These are phyloP conservation scores for Coleophora deauratella DNA, from an alignment of 2,888 invertebrate genomes.

Conservation along the genomic window DNA sequence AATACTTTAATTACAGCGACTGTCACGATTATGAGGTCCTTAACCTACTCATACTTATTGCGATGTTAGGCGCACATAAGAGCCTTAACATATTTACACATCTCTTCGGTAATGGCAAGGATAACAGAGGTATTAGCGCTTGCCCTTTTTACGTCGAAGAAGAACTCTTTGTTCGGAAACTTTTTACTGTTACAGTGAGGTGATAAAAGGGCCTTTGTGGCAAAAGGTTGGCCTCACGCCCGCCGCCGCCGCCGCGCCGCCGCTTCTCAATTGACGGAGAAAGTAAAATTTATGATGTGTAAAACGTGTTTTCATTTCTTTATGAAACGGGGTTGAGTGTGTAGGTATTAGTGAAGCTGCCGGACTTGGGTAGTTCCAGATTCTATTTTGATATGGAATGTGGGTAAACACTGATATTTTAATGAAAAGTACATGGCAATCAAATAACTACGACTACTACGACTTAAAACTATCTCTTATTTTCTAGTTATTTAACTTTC, in stretches of 20 bases:
- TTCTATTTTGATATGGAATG: too few species aligned
- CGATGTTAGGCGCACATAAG: too few species aligned
- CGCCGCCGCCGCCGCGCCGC: conserved; percentile 30
- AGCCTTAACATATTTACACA: conserved; percentile 19
- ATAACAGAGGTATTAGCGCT: conserved; percentile 40
- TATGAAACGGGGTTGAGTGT: neutral
- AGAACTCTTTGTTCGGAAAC: conserved; percentile 40
- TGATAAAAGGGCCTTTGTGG: conserved; percentile 50
- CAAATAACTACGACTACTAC: too few species aligned
- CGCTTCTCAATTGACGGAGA: conserved; percentile 44
- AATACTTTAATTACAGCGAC: too few species aligned
- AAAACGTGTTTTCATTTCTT: conserved; percentile 26
- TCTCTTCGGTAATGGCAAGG: conserved; percentile 20
- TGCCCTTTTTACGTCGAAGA: conserved; percentile 38
- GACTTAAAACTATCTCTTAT: too few species aligned
- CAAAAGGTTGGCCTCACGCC: conserved; percentile 28
- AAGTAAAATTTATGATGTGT: conserved; percentile 47
- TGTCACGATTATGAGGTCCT: too few species aligned
- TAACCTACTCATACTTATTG: too few species aligned
- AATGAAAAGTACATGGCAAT: too few species aligned
- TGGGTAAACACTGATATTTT: too few species aligned
- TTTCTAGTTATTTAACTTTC: too few species aligned
- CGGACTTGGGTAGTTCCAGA: too few species aligned
- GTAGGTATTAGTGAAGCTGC: neutral
- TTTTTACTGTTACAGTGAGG: conserved; percentile 35